These are phyloP conservation scores for Astropecten irregularis DNA, from an alignment of 53 echinoderm and acorn worm species.

Conservation along the genomic window DNA sequence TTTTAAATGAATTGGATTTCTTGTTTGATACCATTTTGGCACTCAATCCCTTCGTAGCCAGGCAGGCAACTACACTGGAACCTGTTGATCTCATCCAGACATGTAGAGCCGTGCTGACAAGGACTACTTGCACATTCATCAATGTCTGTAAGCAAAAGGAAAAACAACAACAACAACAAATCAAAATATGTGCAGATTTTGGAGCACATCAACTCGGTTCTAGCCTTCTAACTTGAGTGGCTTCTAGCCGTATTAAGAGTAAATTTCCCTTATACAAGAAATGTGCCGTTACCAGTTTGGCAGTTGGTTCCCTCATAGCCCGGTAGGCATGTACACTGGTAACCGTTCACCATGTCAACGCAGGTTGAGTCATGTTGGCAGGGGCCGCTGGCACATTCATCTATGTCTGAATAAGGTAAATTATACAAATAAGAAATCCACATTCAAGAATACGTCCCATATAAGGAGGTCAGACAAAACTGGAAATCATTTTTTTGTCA, in stretches of 20 bases:
- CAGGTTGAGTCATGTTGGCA: conserved; percentile 60
- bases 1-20: too few species aligned
- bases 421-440: too few species aligned
- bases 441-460: too few species aligned
- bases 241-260: too few species aligned
- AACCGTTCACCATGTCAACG: conserved; percentile 17
- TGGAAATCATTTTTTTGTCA: too few species aligned
- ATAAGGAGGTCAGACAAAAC: too few species aligned
- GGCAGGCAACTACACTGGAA: background rate
- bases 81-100: conserved; percentile 2
- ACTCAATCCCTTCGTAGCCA: background rate
- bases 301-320: conserved; percentile 57
- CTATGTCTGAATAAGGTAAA: too few species aligned
- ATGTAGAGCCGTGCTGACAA: conserved; percentile 17
- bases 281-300: conserved; percentile 25
- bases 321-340: conserved; percentile 44
- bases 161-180: background rate
- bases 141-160: too few species aligned
- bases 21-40: conserved; percentile 12
- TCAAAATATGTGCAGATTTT: too few species aligned
- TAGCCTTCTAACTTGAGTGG: too few species aligned
- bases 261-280: too few species aligned
- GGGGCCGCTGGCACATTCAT: conserved; percentile 55
- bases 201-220: too few species aligned
- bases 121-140: conserved; percentile 31